Conservation (phyloP, 2,888 invertebrate genomes). For the Mylabris sibirica region DNA sequence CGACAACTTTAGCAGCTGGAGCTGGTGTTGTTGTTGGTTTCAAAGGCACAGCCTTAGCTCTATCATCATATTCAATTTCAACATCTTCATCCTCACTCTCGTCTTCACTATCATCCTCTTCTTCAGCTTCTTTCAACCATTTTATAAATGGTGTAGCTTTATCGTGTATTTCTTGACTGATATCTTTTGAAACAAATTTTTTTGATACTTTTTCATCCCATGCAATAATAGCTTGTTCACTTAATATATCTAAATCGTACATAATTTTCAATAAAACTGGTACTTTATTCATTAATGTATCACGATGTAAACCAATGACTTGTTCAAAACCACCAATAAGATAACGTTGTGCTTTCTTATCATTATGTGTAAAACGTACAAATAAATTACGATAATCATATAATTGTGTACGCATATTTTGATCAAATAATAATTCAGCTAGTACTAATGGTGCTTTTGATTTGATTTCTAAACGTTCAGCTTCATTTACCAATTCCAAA, state of each 20-base stretch:
- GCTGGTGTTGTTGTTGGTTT: constrained; percentile 65
- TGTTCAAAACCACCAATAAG: constrained; percentile 95
- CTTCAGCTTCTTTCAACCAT: constrained; percentile 97
- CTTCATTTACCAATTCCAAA: constrained; percentile 80
- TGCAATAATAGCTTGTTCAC: constrained; percentile 91
- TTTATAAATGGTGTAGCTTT: constrained; percentile 93
- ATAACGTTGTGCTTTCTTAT: constrained; percentile 87
- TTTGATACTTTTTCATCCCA: constrained; percentile 94
- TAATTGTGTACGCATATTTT: constrained; percentile 69
- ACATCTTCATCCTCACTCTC: constrained; percentile 72
- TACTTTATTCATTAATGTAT: constrained; percentile 84
- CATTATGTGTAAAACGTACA: constrained; percentile 82
- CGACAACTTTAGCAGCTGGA: constrained; percentile 54
- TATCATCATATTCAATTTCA: constrained; percentile 89
- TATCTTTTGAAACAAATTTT: constrained; percentile 92
- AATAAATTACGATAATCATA: constrained; percentile 78
- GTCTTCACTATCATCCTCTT: constrained; percentile 83
- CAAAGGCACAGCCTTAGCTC: constrained; percentile 78
- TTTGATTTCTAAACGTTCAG: constrained; percentile 92
- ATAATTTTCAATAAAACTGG: constrained; percentile 70
- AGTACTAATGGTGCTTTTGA: constrained; percentile 92
- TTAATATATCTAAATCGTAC: constrained; percentile 94
- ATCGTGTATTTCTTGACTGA: constrained; percentile 89
- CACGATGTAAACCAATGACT: constrained; percentile 82
- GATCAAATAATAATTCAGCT: constrained; percentile 87